These are phyloP conservation scores for Phrixothrix hirtus DNA, from an alignment of 2,888 invertebrate genomes.

Conservation along the genomic window DNA sequence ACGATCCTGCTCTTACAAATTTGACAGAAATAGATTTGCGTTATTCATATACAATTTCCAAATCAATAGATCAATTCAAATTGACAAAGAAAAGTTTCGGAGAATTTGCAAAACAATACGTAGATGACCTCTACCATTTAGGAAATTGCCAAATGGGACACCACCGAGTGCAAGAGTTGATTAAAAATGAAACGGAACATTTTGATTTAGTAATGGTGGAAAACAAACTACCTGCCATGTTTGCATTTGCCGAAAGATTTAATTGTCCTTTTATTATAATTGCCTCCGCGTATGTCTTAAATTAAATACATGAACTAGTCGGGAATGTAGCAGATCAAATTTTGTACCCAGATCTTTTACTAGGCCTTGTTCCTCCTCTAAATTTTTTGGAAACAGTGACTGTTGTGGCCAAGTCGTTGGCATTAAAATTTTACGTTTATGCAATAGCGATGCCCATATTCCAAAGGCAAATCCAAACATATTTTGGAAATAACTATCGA, in stretches of 20 bases:
- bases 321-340: slow-evolving; percentile 49
- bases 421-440: too few relatives aligned
- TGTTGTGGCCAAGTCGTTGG: not conserved
- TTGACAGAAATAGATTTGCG: slow-evolving; percentile 3
- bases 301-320: slow-evolving; percentile 41
- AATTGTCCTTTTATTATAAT: slow-evolving; percentile 48
- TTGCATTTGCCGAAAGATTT: slow-evolving; percentile 45
- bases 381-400: slow-evolving; percentile 42
- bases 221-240: slow-evolving; percentile 40
- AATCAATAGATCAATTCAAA: not conserved
- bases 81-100: not conserved
- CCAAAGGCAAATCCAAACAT: too few relatives aligned
- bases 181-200: slow-evolving; percentile 40
- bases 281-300: slow-evolving; percentile 42
- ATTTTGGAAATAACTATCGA: too few relatives aligned
- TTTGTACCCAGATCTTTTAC: slow-evolving; percentile 45
- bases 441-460: too few relatives aligned
- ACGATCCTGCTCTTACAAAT: not conserved
- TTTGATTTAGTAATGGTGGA: slow-evolving; percentile 50
- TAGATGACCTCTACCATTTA: too few relatives aligned
- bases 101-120: not conserved
- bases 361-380: slow-evolving; percentile 37
- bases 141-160: slow-evolving; percentile 23
- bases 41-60: not conserved
- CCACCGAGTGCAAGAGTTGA: slow-evolving; percentile 43